Evolutionary conservation across 64 coral and sea anemone species (phyloP).

Genomic region (Actinia equina): DNA sequence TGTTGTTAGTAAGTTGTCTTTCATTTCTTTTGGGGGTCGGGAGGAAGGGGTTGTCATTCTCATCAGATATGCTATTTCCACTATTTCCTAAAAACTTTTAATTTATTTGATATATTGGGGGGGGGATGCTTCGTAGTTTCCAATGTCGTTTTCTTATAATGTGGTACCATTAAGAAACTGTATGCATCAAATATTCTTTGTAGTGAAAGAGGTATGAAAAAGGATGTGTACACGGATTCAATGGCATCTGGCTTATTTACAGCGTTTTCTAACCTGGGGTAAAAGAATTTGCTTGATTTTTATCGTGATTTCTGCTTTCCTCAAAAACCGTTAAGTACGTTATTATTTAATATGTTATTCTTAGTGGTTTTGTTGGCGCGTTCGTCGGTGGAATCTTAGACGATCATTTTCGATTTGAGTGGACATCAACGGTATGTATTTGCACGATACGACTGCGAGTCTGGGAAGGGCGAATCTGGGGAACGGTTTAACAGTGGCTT

Average conservation of each 20-base stretch:
- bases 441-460: too few relatives aligned
- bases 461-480: not conserved
- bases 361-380: not conserved
- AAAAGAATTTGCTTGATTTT: not conserved
- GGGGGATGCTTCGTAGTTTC: too few relatives aligned
- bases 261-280: not conserved
- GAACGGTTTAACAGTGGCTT: too few relatives aligned
- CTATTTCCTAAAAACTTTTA: too few relatives aligned
- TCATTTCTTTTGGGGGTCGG: not conserved
- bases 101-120: too few relatives aligned
- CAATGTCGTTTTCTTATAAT: too few relatives aligned
- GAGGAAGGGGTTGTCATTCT: too few relatives aligned
- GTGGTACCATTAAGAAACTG: too few relatives aligned
- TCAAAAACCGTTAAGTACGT: not conserved
- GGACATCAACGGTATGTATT: conserved; percentile 3
- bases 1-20: conserved; percentile 7
- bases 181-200: too few relatives aligned
- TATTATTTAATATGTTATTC: not conserved
- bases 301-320: not conserved
- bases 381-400: not conserved
- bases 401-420: not conserved
- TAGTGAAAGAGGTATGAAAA: not conserved
- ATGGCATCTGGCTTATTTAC: not conserved
- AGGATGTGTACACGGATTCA: not conserved
- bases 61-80: too few relatives aligned